Evolutionary conservation across 2,797 vertebrate genomes (phyloP), one percentile per base, ranked within the genome.

Genomic region (Vespertilio murinus): DNA sequence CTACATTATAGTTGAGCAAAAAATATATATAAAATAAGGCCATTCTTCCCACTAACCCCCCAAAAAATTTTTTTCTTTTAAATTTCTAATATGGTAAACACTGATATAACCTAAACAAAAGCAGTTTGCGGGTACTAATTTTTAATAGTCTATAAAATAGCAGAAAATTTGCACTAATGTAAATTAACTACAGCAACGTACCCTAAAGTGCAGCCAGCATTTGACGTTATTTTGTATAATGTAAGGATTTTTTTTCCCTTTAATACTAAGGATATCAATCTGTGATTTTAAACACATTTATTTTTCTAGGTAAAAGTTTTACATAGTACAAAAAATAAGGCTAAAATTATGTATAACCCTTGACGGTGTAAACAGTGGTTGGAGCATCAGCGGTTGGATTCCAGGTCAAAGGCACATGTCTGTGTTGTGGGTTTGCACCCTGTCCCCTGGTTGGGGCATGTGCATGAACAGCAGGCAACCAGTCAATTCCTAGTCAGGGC

Each of bases 41-140:
- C 0, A 88, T 7, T 94, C 40, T 75, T 81, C 20, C 18, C 33
- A 81, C 8, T 28, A 73, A 2, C 70, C 54, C 3, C 17, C 47
- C 52, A 78, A 74, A 45, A 20, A 52, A 52, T 5, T 52, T 42
- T 42, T 35, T 42, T 49, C 25, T 84, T 67, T 54, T 47, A 47
- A 90, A 65, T 73, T 77, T 85, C 35, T 75, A 92, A 80, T 47
- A 35, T 42, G 18, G 17, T 52, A 75, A 94, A 88, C 30, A 93
- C 0, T 73, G 18, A 82, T 40, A 67, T 13, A 91, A 82, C 10
- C 12, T 54, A 69, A 93, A 88, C 4, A 87, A 92, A 94, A 61
- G 22, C 9, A 88, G 61, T 38, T 25, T 67, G 30, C 16, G 20
- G 18, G 59, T 65, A 20, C 18, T 79, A 70, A 86, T 75, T 65